A percentile compares a stretch with the other conserved stretches of the same genome.
phyloP scores from a whole-genome alignment of 1,140 invertebrate genomes.

The Listronotus bonariensis region DNA sequence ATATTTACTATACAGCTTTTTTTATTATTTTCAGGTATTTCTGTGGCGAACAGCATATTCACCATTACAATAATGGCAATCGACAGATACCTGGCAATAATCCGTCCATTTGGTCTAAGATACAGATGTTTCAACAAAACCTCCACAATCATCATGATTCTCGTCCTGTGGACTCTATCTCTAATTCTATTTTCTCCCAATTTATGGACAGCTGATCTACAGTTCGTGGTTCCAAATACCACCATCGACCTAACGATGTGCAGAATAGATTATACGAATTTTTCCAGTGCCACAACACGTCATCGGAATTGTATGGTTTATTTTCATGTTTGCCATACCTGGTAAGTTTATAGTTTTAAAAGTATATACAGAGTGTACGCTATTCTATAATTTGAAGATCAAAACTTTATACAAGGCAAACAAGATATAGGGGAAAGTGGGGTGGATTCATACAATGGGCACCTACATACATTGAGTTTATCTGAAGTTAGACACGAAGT shows the following conservation, averaged over 20 bases:
- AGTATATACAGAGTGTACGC: too few relatives aligned
- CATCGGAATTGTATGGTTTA: constrained; percentile 71
- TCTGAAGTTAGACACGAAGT: too few relatives aligned
- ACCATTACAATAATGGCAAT: constrained; percentile 79
- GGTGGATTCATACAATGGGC: too few relatives aligned
- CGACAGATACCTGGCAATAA: constrained; percentile 75
- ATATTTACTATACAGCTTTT: too few relatives aligned
- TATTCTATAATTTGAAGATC: too few relatives aligned
- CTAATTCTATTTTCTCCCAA: constrained; percentile 68
- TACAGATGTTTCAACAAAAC: constrained; percentile 68
- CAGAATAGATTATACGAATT: constrained; percentile 62
- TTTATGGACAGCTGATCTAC: constrained; percentile 34
- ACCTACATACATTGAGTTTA: too few relatives aligned
- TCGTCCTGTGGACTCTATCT: constrained; percentile 68
- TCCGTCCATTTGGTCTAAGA: constrained; percentile 67
- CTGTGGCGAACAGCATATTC: constrained; percentile 76
- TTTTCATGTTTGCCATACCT: constrained; percentile 74
- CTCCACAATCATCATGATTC: constrained; percentile 67
- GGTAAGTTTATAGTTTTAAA: constrained; percentile 59
- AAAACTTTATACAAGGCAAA: too few relatives aligned
- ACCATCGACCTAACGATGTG: constrained; percentile 53
- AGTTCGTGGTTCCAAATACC: constrained; percentile 10
- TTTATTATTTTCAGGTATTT: constrained; percentile 64
- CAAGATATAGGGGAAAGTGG: too few relatives aligned
- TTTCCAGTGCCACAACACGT: constrained; percentile 53